Conservation (phyloP, 1,140 invertebrate species). For the Euwallacea similis region DNA sequence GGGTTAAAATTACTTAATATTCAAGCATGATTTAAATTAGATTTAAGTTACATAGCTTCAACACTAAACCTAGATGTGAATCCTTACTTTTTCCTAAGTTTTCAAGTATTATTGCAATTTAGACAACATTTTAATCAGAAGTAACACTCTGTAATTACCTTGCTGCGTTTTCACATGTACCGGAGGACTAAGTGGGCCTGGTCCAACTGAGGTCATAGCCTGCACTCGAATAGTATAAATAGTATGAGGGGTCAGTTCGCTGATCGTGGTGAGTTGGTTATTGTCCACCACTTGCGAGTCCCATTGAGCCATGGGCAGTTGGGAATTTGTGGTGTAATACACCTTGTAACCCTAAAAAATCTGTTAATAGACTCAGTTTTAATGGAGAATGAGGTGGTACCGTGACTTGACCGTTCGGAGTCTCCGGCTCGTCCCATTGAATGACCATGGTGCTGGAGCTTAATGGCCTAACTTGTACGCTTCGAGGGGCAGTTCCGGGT, state of each 20-base stretch:
- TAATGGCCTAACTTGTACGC: slow-evolving; percentile 89
- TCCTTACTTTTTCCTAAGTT: too few species aligned
- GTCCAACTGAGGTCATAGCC: slow-evolving; percentile 87
- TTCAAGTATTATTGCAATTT: too few species aligned
- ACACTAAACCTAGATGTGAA: too few species aligned
- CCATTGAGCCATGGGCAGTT: slow-evolving; percentile 86
- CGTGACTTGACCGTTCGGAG: slow-evolving; percentile 94
- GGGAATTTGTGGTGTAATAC: slow-evolving; percentile 90
- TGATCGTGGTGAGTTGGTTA: slow-evolving; percentile 90
- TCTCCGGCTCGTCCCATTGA: slow-evolving; percentile 96
- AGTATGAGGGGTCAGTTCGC: slow-evolving; percentile 81
- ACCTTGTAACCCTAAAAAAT: slow-evolving; percentile 91
- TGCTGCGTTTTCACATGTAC: slow-evolving; percentile 96
- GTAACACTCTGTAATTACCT: slow-evolving; percentile 59
- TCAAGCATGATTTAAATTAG: too few species aligned
- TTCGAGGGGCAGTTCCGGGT: slow-evolving; percentile 91
- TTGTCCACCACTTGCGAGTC: slow-evolving; percentile 90
- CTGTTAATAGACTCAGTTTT: neutral
- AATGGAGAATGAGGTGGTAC: slow-evolving; percentile 57
- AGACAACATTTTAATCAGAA: too few species aligned
- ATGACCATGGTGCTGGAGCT: slow-evolving; percentile 94
- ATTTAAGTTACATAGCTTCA: too few species aligned
- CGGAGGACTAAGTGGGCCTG: slow-evolving; percentile 85
- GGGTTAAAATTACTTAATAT: too few species aligned
- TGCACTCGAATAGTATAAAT: slow-evolving; percentile 92